Conservation (phyloP, 2,113 vertebrate genomes). For the Motacilla tschutschensis region DNA sequence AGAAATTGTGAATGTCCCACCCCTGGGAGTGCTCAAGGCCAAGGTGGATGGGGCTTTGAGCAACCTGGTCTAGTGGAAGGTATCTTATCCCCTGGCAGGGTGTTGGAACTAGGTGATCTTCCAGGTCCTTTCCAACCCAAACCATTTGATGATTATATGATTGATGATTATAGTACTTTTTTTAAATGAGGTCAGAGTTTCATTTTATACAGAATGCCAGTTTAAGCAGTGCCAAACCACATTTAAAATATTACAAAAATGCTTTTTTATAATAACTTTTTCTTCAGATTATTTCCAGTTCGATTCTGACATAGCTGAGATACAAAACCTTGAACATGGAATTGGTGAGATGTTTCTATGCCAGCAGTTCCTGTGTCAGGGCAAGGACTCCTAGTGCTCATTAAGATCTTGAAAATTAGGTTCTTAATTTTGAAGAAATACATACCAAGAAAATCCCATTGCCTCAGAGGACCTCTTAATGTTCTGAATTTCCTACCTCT, state of each 20-base stretch:
- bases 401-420: not conserved
- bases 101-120: not conserved
- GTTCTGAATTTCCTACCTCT: not conserved
- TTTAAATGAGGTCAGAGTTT: not conserved
- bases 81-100: not conserved
- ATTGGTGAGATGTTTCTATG: not conserved
- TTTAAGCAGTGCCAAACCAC: not conserved
- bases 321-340: not conserved
- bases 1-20: not conserved
- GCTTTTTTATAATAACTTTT: not conserved
- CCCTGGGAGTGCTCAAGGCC: not conserved
- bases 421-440: not conserved
- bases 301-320: not conserved
- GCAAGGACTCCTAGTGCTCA: not conserved
- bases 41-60: not conserved
- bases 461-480: not conserved
- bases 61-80: not conserved
- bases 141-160: not conserved
- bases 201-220: not conserved
- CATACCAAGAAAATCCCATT: rapidly evolving
- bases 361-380: not conserved
- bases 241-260: not conserved
- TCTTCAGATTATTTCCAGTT: not conserved
- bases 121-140: not conserved
- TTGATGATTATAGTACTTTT: not conserved